These are phyloP conservation scores for Campylorhamphus procurvoides DNA, from an alignment of 2,113 vertebrate genomes.

Conservation along the genomic window DNA sequence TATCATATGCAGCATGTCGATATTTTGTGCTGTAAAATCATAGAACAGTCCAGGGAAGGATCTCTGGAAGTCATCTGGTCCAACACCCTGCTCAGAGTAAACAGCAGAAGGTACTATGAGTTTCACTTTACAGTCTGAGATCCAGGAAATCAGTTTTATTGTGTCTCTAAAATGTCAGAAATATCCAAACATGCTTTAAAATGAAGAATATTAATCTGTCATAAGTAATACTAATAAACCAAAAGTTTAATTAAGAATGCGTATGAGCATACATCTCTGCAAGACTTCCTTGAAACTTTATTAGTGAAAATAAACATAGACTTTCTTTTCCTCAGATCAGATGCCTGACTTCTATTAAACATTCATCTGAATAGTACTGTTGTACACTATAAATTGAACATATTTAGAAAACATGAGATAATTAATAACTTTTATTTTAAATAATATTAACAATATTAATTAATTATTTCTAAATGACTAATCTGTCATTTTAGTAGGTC, in stretches of 20 bases:
- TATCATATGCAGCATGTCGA: background rate
- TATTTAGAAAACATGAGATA: background rate
- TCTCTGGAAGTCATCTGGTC: background rate
- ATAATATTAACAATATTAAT: background rate
- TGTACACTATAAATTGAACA: background rate
- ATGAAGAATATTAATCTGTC: background rate
- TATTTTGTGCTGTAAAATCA: background rate
- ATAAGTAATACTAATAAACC: background rate
- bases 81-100: background rate
- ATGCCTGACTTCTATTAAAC: background rate
- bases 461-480: background rate
- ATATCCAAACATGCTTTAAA: background rate
- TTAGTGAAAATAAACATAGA: background rate
- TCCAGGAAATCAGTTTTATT: background rate
- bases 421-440: background rate
- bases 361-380: background rate
- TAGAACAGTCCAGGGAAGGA: background rate
- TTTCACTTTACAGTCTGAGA: background rate
- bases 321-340: background rate
- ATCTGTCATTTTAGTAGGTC: background rate
- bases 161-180: background rate
- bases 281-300: background rate
- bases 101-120: background rate
- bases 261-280: background rate
- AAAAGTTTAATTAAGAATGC: background rate